These are phyloP conservation scores for Ditylenchus weischeri DNA, from an alignment of 2,888 invertebrate genomes.

Conservation along the genomic window DNA sequence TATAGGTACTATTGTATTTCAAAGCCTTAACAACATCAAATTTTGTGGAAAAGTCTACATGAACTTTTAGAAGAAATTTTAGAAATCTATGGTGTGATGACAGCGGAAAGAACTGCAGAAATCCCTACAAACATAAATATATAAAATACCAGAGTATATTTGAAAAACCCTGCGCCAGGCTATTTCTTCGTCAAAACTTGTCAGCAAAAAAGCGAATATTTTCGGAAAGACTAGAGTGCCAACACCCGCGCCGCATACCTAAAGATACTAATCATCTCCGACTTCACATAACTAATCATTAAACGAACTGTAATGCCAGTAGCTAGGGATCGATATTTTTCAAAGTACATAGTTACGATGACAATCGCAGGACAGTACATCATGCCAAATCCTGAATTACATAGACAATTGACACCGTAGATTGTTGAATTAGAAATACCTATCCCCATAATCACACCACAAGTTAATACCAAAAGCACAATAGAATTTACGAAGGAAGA, in stretches of 20 bases:
- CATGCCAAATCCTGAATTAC: constrained; percentile 71
- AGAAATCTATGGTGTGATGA: too few species aligned
- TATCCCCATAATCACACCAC: constrained; percentile 84
- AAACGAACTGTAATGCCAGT: constrained; percentile 65
- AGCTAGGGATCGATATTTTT: constrained; percentile 80
- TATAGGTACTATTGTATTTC: too few species aligned
- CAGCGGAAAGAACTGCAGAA: too few species aligned
- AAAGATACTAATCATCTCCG: too few species aligned
- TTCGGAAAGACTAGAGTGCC: constrained; percentile 82
- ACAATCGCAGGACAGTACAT: constrained; percentile 91
- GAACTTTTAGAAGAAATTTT: too few species aligned
- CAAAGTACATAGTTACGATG: constrained; percentile 72
- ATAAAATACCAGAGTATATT: constrained; percentile 72
- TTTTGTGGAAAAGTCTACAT: too few species aligned
- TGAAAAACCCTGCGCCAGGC: constrained; percentile 87
- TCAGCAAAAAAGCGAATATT: constrained; percentile 66
- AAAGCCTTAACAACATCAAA: too few species aligned
- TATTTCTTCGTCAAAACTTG: constrained; percentile 62
- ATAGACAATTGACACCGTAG: too few species aligned
- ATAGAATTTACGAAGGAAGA: constrained; percentile 82
- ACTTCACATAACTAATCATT: too few species aligned
- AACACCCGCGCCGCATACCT: constrained; percentile 87
- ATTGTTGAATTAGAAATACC: constrained; percentile 65
- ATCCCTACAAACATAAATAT: not conserved
- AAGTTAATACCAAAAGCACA: constrained; percentile 80